Conservation (phyloP, 2,797 vertebrate species). For the Antrozous pallidus region DNA sequence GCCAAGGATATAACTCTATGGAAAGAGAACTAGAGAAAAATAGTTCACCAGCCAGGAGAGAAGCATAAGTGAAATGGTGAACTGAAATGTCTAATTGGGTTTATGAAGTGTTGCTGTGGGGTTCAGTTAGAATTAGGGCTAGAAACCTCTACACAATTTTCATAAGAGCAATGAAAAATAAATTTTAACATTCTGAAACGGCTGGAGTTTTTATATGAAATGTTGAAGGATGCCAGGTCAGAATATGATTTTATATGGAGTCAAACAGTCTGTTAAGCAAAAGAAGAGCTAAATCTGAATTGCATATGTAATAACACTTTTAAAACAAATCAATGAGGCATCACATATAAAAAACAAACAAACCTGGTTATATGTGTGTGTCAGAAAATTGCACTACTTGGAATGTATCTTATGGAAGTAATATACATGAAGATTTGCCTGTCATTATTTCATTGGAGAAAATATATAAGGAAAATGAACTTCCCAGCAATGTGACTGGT, state of each 20-base stretch:
- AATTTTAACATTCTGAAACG: neutral
- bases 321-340: neutral
- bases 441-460: neutral
- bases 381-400: neutral
- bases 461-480: neutral
- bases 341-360: neutral
- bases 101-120: neutral
- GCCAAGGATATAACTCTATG: neutral
- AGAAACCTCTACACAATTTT: neutral
- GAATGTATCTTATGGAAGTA: neutral
- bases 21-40: neutral
- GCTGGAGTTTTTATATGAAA: slow-evolving; percentile 14
- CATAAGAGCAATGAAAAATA: neutral
- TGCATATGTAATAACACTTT: neutral
- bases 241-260: neutral
- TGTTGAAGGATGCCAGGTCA: neutral
- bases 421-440: neutral
- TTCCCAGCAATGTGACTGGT: neutral
- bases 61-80: neutral
- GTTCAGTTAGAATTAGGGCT: neutral
- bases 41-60: neutral
- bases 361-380: neutral
- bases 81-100: neutral
- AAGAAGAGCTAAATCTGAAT: neutral
- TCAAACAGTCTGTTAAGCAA: neutral